phyloP scores from a whole-genome alignment of 30 jellyfish, hydroid and myxozoan genomes.

The Hydractinia echinata region DNA sequence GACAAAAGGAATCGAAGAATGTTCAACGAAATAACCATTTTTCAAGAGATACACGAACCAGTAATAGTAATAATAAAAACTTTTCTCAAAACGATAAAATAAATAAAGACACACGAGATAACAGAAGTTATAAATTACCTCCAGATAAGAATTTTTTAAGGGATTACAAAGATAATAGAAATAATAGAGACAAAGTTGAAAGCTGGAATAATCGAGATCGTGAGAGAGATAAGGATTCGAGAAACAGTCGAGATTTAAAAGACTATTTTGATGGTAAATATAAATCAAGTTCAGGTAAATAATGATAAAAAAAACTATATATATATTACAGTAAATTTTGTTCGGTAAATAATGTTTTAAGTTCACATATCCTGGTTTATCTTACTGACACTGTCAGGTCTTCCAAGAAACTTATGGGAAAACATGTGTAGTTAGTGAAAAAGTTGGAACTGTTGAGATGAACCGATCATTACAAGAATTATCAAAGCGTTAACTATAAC shows the following conservation, averaged over 20 bases:
- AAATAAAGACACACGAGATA: neutral
- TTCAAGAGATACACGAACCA: neutral
- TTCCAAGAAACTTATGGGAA: too few relatives aligned
- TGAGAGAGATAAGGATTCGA: neutral
- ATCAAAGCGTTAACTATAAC: too few relatives aligned
- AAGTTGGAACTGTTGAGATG: too few relatives aligned
- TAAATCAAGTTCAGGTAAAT: neutral
- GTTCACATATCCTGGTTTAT: too few relatives aligned
- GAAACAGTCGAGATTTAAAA: constrained; percentile 12
- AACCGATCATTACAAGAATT: too few relatives aligned
- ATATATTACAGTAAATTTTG: too few relatives aligned
- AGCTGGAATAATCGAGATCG: neutral
- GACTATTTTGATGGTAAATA: neutral
- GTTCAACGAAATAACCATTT: constrained; percentile 8
- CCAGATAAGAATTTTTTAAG: neutral
- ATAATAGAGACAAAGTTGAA: neutral
- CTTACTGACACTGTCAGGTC: too few relatives aligned
- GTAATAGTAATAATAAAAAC: neutral
- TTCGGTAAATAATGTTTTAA: too few relatives aligned
- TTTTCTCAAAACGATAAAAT: neutral
- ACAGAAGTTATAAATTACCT: neutral
- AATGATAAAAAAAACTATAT: too few relatives aligned
- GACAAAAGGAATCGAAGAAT: neutral
- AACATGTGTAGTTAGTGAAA: too few relatives aligned
- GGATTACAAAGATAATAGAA: constrained; percentile 1